Percentiles rank a stretch among this genome's conserved stretches.
phyloP scores from a whole-genome alignment of 2,113 vertebrate genomes.

The Lota lota region DNA sequence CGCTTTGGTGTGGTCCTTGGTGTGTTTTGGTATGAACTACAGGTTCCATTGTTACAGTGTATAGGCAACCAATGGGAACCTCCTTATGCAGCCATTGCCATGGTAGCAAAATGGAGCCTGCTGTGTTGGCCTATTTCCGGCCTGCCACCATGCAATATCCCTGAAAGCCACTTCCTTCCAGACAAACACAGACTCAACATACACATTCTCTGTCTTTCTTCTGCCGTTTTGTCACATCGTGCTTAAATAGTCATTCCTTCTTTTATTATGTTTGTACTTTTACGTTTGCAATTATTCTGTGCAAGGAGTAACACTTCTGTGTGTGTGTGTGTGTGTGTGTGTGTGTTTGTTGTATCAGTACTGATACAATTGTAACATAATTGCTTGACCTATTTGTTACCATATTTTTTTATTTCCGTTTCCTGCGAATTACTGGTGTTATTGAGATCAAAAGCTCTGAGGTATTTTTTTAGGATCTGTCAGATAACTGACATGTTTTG shows the following conservation, averaged over 20 bases:
- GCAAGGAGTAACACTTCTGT: too few relatives aligned
- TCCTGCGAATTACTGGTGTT: neutral
- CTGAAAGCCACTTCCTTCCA: slow-evolving; percentile 75
- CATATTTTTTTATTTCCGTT: slow-evolving; percentile 1
- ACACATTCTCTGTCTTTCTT: neutral
- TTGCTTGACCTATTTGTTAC: slow-evolving; percentile 1
- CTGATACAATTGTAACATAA: neutral
- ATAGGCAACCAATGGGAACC: slow-evolving; percentile 31
- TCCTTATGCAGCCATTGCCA: slow-evolving; percentile 52
- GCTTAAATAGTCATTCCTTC: slow-evolving; percentile 2
- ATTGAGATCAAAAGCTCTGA: slow-evolving; percentile 15
- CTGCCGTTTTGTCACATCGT: too few relatives aligned
- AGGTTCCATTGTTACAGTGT: slow-evolving; percentile 29
- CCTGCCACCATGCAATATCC: slow-evolving; percentile 65
- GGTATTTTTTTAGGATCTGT: slow-evolving; percentile 40
- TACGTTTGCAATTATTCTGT: too few relatives aligned
- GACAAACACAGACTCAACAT: slow-evolving; percentile 42
- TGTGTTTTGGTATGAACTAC: slow-evolving; percentile 4
- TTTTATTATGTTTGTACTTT: too few relatives aligned
- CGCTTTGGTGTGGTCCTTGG: neutral
- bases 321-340: too few relatives aligned
- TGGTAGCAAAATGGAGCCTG: slow-evolving; percentile 58
- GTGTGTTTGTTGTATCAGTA: neutral
- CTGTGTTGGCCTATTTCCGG: slow-evolving; percentile 69
- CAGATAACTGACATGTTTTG: slow-evolving; percentile 11